Base-by-base conservation (phyloP, 1,140 invertebrate species). In the Rhagoletis pomonella region DNA sequence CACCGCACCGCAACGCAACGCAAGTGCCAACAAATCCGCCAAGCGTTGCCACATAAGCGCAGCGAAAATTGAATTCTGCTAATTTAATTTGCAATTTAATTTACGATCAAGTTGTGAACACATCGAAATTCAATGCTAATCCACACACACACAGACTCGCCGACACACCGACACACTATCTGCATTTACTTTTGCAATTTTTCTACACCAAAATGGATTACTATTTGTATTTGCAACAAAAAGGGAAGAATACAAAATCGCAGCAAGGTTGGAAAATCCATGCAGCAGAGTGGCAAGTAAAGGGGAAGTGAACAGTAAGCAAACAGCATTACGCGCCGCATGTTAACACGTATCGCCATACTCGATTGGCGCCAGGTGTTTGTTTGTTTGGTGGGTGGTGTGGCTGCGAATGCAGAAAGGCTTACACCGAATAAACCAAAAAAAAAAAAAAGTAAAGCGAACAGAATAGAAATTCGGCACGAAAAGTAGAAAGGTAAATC, bases 1-100 rank as follows among this genome's bases (percentile, higher is more conserved):
- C 29, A 29, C 0, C 29, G 29, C 29, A 29, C 69, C 4, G 4
- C 60, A 50, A 29, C 29, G 29, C 29, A 29, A 29, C 29, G 29
- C 29, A 29, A 29, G 29, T 29, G n/a, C 73, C 5, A 81, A 81
- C 73, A 81, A 81, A 81, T 81, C 73, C 73, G 47, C 73, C 47
- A 81, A 81, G 73, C 73, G 6, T 81, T n/a, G 19, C 73, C 73
- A 81, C 73, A 81, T 81, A 81, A 81, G 44, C 44, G 55, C 17
- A 81, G n/a, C 47, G 5, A 81, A 81, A 29, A 81, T 81, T 81
- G 44, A 81, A 81, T 81, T 81, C 19, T 81, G 47, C 47, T 81
- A 81, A 81, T 81, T 81, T 81, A 55, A 55, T 77, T 77, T 77
- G 73, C 47, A n/a, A 77, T 77, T 77, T 77, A 81, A 81, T 81